Base-by-base conservation (phyloP, 37 sponge, comb jelly and placozoan species). In the Haliclona indistincta region DNA sequence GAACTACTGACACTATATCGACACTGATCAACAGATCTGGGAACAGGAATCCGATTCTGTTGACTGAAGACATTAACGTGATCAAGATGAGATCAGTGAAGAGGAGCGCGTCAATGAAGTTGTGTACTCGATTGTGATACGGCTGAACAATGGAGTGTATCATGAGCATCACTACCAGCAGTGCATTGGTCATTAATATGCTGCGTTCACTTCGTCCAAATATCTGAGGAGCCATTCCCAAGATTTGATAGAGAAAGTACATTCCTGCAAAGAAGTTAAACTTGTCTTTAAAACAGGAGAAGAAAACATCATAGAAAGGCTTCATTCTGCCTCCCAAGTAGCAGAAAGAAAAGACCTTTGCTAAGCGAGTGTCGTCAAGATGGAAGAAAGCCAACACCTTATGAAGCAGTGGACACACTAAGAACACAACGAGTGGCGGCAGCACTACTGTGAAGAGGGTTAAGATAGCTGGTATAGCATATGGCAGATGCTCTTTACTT, bases 221-320 rank as follows among this genome's bases (percentile, higher is more conserved):
- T 40, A 63, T 49, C 34, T 25, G 11, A 2, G 30, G 61, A 40
- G 54, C 23, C 0, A 69, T 34, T 29, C 52, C 41, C 11, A 68
- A 40, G 32, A 41, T 38, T 3, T 78, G 64, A 63, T 77, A 84
- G 6, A 77, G 4, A 34, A 84, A 77, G 56, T 84, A 84, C 11
- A 84, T 36, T 15, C 85, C 85, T 29, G 85, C 85, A 71, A 77
- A 84, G 56, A 75, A 84, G 0, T 78, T 60, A 10, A 67, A 61
- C 33, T 71, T 45, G 42, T 84, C 85, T 63, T 77, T 76, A 64
- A 84, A 84, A 55, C 64, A 38, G 2, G 78, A 63, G 42, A 77
- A 78, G 26, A 84, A 77, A 0, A 71, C 70, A 33, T 84, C 85
- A 3, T 76, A 52, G 29, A 84, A 55, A n/a, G 85, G 85, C 65